Percentiles rank a stretch among this genome's conserved stretches.
phyloP scores from a whole-genome alignment of 2,797 vertebrate genomes.

The Rachycentron canadum region DNA sequence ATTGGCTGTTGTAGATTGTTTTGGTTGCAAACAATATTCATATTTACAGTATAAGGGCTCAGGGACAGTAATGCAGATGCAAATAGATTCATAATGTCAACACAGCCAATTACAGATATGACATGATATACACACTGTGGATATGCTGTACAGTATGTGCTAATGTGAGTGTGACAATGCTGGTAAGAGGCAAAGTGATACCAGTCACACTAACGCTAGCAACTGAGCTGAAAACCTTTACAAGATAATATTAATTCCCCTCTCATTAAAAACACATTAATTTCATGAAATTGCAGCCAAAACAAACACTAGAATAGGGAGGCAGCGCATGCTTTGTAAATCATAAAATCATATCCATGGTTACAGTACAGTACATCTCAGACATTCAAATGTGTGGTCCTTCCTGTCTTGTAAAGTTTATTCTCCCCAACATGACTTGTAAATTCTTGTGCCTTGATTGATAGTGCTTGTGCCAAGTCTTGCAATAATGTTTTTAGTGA shows the following conservation, averaged over 20 bases:
- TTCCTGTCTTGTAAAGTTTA: conserved; percentile 32
- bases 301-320: neutral
- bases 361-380: neutral
- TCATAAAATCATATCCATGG: conserved; percentile 3
- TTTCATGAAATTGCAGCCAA: conserved; percentile 1
- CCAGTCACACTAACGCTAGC: neutral
- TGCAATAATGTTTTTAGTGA: conserved; percentile 42
- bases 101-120: neutral
- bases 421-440: conserved; percentile 24
- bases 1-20: neutral
- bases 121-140: conserved; percentile 6
- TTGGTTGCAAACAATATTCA: neutral
- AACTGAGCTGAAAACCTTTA: conserved; percentile 16
- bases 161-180: conserved; percentile 17
- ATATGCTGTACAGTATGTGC: conserved; percentile 1
- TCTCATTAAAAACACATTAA: conserved; percentile 9
- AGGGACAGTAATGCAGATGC: neutral
- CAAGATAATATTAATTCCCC: neutral
- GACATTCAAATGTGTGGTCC: conserved; percentile 7
- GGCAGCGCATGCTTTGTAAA: neutral
- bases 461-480: conserved; percentile 23
- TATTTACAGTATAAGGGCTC: conserved; percentile 25
- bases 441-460: conserved; percentile 22
- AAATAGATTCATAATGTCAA: conserved; percentile 5
- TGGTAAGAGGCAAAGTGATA: conserved; percentile 13